These are phyloP conservation scores for Nothura maculosa DNA, from an alignment of 2,797 vertebrate species.

Conservation along the genomic window DNA sequence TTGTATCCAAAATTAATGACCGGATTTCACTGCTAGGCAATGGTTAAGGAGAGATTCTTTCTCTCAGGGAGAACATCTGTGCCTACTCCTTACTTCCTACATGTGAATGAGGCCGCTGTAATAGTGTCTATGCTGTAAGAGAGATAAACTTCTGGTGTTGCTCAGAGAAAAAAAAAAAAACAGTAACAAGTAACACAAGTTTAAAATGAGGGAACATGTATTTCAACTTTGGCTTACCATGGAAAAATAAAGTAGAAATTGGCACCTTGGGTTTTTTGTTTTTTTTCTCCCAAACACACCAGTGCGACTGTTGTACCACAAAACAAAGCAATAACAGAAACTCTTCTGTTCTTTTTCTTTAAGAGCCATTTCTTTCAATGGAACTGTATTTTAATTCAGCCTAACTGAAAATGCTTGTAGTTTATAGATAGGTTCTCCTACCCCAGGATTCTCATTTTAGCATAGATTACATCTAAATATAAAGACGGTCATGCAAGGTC, in stretches of 20 bases:
- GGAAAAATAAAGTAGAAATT: neutral
- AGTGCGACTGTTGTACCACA: neutral
- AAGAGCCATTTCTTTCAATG: neutral
- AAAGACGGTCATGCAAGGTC: neutral
- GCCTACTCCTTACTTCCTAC: neutral
- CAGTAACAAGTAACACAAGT: neutral
- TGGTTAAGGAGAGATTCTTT: neutral
- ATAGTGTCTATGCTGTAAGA: neutral
- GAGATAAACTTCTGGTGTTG: constrained; percentile 13
- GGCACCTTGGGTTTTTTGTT: neutral
- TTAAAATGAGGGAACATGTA: neutral
- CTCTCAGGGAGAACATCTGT: neutral
- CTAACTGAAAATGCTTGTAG: neutral
- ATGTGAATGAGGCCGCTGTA: neutral
- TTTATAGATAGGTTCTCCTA: neutral
- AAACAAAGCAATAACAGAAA: neutral
- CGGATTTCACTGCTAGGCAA: constrained; percentile 26
- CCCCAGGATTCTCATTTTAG: neutral
- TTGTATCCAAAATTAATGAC: constrained; percentile 26
- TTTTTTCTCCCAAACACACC: no score
- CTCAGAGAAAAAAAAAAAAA: neutral
- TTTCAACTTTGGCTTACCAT: neutral
- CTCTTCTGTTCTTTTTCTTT: neutral
- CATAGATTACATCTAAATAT: neutral
- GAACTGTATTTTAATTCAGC: neutral